phyloP scores from a whole-genome alignment of 2,113 vertebrate species.

The Okapia johnstoni region DNA sequence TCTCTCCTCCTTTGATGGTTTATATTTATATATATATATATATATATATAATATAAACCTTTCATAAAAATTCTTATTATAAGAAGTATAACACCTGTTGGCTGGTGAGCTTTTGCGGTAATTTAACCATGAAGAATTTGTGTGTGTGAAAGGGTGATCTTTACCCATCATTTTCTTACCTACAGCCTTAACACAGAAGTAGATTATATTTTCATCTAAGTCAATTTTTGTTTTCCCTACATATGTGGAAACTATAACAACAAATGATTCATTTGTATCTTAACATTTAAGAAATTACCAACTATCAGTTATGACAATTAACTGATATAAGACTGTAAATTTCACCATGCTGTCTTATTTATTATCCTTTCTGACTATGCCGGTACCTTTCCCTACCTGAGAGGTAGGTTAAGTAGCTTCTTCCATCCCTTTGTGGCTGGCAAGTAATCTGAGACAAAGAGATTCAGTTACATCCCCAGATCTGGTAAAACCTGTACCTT shows the following conservation, averaged over 20 bases:
- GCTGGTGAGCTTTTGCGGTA: neutral
- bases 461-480: neutral
- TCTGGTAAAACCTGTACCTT: neutral
- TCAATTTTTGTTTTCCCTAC: neutral
- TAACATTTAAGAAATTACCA: neutral
- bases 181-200: neutral
- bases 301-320: neutral
- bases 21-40: neutral
- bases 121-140: neutral
- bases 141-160: neutral
- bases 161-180: neutral
- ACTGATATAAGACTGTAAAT: neutral
- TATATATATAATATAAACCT: neutral
- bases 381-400: neutral
- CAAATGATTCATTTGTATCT: neutral
- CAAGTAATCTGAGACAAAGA: neutral
- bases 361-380: neutral
- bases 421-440: neutral
- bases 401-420: neutral
- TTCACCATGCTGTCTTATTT: neutral
- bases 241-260: neutral
- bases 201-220: neutral
- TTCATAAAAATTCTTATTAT: neutral
- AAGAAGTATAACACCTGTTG: neutral
- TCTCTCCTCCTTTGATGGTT: neutral